Conservation (phyloP, 2,888 invertebrate genomes). For the Metopia argyrocephala region DNA sequence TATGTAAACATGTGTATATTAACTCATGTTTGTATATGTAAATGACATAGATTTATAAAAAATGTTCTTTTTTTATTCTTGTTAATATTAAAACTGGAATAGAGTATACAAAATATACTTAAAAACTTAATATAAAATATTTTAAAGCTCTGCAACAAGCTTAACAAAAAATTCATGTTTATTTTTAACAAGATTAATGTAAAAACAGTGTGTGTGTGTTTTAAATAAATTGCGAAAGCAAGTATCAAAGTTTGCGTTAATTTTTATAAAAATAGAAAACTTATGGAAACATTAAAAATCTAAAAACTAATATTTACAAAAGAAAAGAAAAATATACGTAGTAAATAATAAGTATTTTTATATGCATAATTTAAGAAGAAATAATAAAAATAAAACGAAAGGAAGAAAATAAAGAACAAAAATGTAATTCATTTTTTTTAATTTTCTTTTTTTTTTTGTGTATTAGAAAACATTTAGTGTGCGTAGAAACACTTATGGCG, state of each 20-base stretch:
- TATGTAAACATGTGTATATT: background rate
- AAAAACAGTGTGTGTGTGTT: background rate
- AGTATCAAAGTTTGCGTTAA: conserved; percentile 19
- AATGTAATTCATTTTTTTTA: conserved; percentile 35
- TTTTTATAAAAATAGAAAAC: background rate
- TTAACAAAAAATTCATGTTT: conserved; percentile 7
- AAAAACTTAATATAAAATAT: conserved; percentile 27
- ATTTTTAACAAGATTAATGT: conserved; percentile 3
- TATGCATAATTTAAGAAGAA: too few relatives aligned
- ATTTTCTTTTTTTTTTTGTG: background rate
- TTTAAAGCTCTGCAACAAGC: background rate
- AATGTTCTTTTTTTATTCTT: too few relatives aligned
- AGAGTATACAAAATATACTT: conserved; percentile 21
- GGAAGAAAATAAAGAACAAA: conserved; percentile 44
- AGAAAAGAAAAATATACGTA: background rate
- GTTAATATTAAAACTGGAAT: too few relatives aligned
- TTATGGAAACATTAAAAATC: conserved; percentile 6
- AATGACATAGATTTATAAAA: background rate
- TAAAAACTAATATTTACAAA: conserved; percentile 47
- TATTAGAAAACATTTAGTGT: conserved; percentile 33
- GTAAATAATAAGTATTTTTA: too few relatives aligned
- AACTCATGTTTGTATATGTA: conserved; percentile 7
- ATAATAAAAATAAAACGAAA: background rate
- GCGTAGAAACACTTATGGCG: conserved; percentile 50
- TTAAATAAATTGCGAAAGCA: conserved; percentile 27